These are phyloP conservation scores for Crotalus tigris DNA, from an alignment of 2,113 vertebrate genomes.

Conservation along the genomic window DNA sequence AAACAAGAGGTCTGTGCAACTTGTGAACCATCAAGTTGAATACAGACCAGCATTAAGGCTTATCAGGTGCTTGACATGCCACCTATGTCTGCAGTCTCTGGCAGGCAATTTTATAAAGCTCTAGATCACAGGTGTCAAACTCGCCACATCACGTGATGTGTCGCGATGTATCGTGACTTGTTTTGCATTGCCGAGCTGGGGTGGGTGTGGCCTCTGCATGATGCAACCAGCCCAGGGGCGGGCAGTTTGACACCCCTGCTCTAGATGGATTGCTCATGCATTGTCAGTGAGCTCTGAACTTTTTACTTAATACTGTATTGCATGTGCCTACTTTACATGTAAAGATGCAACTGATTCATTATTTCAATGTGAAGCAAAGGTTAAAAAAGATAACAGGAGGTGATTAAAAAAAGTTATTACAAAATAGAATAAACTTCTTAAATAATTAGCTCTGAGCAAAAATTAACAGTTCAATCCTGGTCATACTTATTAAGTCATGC, in stretches of 20 bases:
- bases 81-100: neutral
- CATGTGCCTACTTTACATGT: neutral
- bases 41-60: neutral
- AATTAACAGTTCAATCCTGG: conserved; percentile 31
- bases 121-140: too few relatives aligned
- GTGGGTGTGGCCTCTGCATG: too few relatives aligned
- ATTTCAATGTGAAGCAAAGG: conserved; percentile 49
- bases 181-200: too few relatives aligned
- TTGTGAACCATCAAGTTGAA: neutral
- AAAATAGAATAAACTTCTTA: conserved; percentile 43
- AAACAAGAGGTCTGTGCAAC: neutral
- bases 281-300: neutral
- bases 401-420: neutral
- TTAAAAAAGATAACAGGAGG: conserved; percentile 42
- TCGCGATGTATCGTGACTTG: too few relatives aligned
- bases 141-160: too few relatives aligned
- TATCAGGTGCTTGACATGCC: neutral
- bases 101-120: neutral
- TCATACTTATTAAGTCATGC: neutral
- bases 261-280: neutral
- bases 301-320: neutral
- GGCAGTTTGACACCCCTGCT: too few relatives aligned
- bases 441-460: conserved; percentile 22
- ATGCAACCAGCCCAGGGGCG: too few relatives aligned
- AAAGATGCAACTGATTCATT: conserved; percentile 27